phyloP scores from a whole-genome alignment of 2,888 invertebrate species.

The Notodonta dromedarius region DNA sequence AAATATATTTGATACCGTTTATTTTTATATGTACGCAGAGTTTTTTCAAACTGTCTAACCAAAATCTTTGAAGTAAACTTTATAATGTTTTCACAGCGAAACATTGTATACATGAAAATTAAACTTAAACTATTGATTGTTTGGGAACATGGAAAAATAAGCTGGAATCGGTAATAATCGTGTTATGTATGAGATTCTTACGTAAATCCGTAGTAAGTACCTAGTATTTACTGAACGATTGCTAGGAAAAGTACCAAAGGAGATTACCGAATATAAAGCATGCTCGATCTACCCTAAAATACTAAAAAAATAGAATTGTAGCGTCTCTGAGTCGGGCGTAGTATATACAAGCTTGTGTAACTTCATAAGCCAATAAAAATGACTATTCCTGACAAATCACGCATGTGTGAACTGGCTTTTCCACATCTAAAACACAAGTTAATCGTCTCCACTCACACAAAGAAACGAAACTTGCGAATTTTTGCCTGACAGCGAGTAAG shows the following conservation, averaged over 20 bases:
- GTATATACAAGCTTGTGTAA: no score
- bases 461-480: no score
- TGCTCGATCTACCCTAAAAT: no score
- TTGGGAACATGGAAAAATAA: conserved; percentile 7
- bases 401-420: no score
- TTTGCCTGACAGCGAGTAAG: no score
- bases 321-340: no score
- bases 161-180: conserved; percentile 5
- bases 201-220: not conserved
- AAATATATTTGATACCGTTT: conserved; percentile 10
- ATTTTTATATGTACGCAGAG: conserved; percentile 9
- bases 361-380: no score
- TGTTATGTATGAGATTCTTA: conserved; percentile 5
- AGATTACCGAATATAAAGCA: not conserved
- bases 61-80: conserved; percentile 9
- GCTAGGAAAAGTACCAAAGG: not conserved
- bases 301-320: no score
- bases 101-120: conserved; percentile 7
- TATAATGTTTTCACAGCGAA: conserved; percentile 10
- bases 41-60: conserved; percentile 5
- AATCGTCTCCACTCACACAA: no score
- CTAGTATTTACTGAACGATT: no score
- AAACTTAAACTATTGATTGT: conserved; percentile 14
- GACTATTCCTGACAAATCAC: no score
- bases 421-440: no score